phyloP scores from a whole-genome alignment of 2,113 vertebrate genomes.

The Campylomormyrus numenius region DNA sequence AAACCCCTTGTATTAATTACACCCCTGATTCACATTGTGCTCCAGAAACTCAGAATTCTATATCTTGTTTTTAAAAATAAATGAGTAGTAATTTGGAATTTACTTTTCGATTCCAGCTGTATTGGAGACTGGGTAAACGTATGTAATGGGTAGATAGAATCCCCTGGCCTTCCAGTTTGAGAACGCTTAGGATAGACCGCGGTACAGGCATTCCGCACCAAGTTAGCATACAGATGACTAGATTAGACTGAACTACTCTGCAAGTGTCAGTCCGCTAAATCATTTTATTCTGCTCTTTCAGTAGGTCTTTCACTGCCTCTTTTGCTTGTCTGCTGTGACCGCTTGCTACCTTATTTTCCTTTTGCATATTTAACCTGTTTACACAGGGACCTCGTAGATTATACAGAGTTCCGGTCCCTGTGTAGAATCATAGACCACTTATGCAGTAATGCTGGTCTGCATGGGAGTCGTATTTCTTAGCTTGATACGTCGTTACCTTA shows the following conservation, averaged over 20 bases:
- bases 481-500: background rate
- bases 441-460: background rate
- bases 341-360: background rate
- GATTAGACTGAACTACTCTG: background rate
- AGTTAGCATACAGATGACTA: background rate
- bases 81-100: background rate
- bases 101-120: background rate
- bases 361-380: background rate
- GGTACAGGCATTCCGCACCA: background rate
- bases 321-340: background rate
- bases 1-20: background rate
- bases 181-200: background rate
- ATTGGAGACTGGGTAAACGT: background rate
- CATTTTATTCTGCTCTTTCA: background rate
- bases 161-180: background rate
- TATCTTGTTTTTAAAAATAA: background rate
- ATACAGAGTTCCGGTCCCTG: background rate
- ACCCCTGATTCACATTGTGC: background rate
- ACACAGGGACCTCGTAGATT: background rate
- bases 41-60: background rate
- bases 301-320: background rate
- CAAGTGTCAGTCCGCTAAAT: background rate
- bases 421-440: background rate
- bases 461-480: background rate
- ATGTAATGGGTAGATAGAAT: background rate